Conservation (phyloP, 2,888 invertebrate species). For the Disparrhopalites patrizii region DNA sequence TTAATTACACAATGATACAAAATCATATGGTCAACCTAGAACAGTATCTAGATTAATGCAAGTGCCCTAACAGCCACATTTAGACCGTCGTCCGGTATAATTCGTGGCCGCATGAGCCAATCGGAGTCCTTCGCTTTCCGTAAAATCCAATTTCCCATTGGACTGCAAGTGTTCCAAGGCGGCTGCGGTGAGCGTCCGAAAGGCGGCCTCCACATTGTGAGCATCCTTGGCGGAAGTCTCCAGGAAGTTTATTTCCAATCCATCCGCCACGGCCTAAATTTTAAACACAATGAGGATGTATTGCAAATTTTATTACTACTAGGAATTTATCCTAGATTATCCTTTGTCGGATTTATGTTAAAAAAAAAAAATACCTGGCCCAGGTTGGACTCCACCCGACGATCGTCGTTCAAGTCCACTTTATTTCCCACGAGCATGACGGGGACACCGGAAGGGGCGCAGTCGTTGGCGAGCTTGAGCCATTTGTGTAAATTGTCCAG, state of each 20-base stretch:
- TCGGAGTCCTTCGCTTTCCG: background rate
- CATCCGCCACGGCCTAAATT: background rate
- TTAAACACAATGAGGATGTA: too few species aligned
- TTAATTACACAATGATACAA: too few species aligned
- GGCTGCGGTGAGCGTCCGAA: background rate
- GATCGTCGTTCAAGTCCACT: constrained; percentile 30
- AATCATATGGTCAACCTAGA: too few species aligned
- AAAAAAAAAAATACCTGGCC: too few species aligned
- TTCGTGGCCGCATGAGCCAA: too few species aligned
- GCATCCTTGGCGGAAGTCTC: background rate
- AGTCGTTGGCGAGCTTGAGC: constrained; percentile 34
- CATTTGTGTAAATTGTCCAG: constrained; percentile 36
- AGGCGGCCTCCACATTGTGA: background rate
- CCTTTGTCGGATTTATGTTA: too few species aligned
- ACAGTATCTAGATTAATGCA: too few species aligned
- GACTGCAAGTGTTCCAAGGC: background rate
- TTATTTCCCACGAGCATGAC: constrained; percentile 41
- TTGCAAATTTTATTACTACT: too few species aligned
- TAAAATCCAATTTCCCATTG: background rate
- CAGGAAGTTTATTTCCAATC: background rate
- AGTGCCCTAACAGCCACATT: too few species aligned
- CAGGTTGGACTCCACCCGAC: constrained; percentile 30
- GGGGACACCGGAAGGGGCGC: constrained; percentile 29
- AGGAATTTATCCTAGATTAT: too few species aligned
- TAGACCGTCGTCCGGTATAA: too few species aligned